A percentile compares a stretch with the other conserved stretches of the same genome.
These are phyloP conservation scores for Dendroctonus valens DNA, from an alignment of 1,140 invertebrate species.

Conservation along the genomic window DNA sequence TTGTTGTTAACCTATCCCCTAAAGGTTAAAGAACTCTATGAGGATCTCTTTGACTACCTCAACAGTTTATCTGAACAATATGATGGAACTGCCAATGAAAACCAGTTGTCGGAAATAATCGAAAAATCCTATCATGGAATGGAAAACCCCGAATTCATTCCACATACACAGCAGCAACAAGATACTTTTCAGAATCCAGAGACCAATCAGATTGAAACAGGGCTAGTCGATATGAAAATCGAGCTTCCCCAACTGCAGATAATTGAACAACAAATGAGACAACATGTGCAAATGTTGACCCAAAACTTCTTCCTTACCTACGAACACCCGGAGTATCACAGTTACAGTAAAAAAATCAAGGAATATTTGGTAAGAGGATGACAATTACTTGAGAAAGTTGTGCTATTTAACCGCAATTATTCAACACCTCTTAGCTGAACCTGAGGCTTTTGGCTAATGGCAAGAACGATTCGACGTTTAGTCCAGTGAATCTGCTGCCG, in stretches of 20 bases:
- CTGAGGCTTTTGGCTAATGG: slow-evolving; percentile 42
- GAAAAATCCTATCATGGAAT: too few species aligned
- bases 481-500: slow-evolving; percentile 59
- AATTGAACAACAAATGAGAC: slow-evolving; percentile 72
- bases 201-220: background rate
- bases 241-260: slow-evolving; percentile 56
- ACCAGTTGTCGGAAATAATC: too few species aligned
- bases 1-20: background rate
- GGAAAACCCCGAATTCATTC: too few species aligned
- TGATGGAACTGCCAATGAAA: background rate
- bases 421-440: slow-evolving; percentile 39
- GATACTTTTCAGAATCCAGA: background rate
- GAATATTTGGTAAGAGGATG: slow-evolving; percentile 55
- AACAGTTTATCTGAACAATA: slow-evolving; percentile 12
- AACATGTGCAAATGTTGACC: slow-evolving; percentile 72
- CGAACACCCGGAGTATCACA: slow-evolving; percentile 62
- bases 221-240: slow-evolving; percentile 8
- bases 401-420: slow-evolving; percentile 43
- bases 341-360: slow-evolving; percentile 54
- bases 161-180: too few species aligned
- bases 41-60: slow-evolving; percentile 29
- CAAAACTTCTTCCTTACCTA: slow-evolving; percentile 69
- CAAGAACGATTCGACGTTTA: slow-evolving; percentile 56
- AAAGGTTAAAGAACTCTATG: slow-evolving; percentile 28
- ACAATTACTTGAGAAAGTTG: background rate